Conservation (phyloP, 1,140 invertebrate genomes). For the Psilanteris sp. region DNA sequence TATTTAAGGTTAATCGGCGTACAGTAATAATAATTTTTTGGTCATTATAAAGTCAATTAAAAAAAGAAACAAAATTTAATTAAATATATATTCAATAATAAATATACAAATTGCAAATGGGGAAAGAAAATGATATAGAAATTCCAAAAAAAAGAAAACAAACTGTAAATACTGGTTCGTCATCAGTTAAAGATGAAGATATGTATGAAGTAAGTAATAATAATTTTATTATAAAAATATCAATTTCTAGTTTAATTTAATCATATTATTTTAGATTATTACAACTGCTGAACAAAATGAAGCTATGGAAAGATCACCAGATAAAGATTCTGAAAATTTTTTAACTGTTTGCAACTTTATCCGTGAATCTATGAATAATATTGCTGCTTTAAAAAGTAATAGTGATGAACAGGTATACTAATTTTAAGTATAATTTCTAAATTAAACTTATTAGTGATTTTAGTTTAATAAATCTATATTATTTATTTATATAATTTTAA, state of each 20-base stretch:
- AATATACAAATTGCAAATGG: constrained; percentile 64
- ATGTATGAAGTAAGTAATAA: constrained; percentile 73
- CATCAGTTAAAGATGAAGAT: constrained; percentile 69
- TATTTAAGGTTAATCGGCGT: too few relatives aligned
- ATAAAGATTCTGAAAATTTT: constrained; percentile 85
- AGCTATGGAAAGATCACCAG: constrained; percentile 83
- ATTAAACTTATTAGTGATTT: too few relatives aligned
- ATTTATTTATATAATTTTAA: too few relatives aligned
- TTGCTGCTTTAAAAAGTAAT: constrained; percentile 83
- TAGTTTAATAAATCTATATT: too few relatives aligned
- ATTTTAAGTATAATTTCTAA: constrained; percentile 2
- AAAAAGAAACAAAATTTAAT: too few relatives aligned
- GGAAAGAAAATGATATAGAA: constrained; percentile 72
- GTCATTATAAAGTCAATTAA: too few relatives aligned
- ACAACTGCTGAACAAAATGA: constrained; percentile 86
- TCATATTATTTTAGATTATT: not conserved
- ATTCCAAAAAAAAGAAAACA: constrained; percentile 70
- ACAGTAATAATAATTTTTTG: too few relatives aligned
- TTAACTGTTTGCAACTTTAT: constrained; percentile 85
- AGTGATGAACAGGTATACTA: constrained; percentile 79
- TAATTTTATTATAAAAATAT: not conserved
- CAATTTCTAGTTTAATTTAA: too few relatives aligned
- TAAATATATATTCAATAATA: too few relatives aligned
- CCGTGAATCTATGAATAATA: constrained; percentile 83
- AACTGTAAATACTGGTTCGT: constrained; percentile 54